Conservation (phyloP, 2,888 invertebrate species). For the Hypena proboscidalis region DNA sequence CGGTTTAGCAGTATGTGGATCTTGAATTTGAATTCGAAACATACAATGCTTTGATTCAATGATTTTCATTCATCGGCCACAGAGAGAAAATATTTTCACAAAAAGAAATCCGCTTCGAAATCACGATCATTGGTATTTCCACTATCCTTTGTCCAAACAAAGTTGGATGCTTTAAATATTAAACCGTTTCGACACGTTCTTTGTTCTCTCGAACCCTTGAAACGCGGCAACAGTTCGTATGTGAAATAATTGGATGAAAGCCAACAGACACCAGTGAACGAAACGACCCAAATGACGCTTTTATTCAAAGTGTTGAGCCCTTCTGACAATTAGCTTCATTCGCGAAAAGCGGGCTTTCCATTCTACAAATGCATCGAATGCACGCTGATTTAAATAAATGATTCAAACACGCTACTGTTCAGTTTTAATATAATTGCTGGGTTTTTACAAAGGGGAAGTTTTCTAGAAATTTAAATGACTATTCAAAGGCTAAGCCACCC, state of each 20-base stretch:
- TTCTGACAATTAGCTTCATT: constrained; percentile 37
- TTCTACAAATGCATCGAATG: constrained; percentile 30
- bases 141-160: constrained; percentile 22
- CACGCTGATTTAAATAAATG: constrained; percentile 19
- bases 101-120: not conserved
- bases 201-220: constrained; percentile 57
- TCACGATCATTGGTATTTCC: constrained; percentile 11
- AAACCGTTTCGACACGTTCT: constrained; percentile 48
- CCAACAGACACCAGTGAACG: constrained; percentile 34
- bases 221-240: constrained; percentile 54
- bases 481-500: not conserved
- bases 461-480: not conserved
- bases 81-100: too few species aligned
- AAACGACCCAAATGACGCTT: constrained; percentile 37
- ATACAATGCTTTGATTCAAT: too few species aligned
- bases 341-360: constrained; percentile 33
- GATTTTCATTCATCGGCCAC: too few species aligned
- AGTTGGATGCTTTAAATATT: constrained; percentile 34
- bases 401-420: constrained; percentile 4
- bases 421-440: not conserved
- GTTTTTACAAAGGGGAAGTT: not conserved
- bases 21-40: too few species aligned
- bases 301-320: constrained; percentile 30
- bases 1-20: too few species aligned
- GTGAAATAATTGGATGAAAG: constrained; percentile 52